Evolutionary conservation across 2,888 invertebrate genomes (phyloP).

Genomic region (Agrenia bidenticulata): DNA sequence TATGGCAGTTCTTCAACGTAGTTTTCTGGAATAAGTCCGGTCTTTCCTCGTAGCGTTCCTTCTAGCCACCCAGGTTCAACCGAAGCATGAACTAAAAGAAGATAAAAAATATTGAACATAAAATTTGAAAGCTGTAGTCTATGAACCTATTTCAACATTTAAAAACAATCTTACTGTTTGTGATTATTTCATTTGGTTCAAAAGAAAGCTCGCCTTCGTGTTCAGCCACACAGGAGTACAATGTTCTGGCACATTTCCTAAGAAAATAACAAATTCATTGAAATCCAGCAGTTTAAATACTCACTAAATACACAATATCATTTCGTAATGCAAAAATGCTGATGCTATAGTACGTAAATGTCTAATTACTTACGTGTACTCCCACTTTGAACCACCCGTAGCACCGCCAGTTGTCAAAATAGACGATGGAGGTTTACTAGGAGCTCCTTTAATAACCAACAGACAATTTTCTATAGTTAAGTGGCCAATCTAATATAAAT

Average conservation of each 20-base stretch:
- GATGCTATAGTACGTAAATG: no score
- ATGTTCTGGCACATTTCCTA: conserved; percentile 80
- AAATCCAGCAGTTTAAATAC: background rate
- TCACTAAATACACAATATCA: no score
- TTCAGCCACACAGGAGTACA: conserved; percentile 94
- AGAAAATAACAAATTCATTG: conserved; percentile 10
- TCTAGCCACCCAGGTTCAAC: conserved; percentile 98
- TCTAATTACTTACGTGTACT: conserved; percentile 14
- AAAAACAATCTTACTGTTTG: conserved; percentile 71
- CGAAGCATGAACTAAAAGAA: conserved; percentile 74
- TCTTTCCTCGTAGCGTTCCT: conserved; percentile 87
- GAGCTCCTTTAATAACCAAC: background rate
- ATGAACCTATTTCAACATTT: background rate
- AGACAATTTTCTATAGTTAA: no score
- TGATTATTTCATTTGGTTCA: conserved; percentile 97
- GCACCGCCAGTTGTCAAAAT: background rate
- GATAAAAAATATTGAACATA: conserved; percentile 27
- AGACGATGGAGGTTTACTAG: background rate
- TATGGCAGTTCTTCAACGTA: conserved; percentile 86
- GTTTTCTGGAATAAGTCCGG: conserved; percentile 92
- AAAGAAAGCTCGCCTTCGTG: conserved; percentile 96
- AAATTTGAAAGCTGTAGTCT: background rate
- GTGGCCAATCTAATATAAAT: no score
- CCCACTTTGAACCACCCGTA: conserved; percentile 13
- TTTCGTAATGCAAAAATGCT: no score